Evolutionary conservation across 2,113 vertebrate genomes (phyloP).

Genomic region (Puma concolor): DNA sequence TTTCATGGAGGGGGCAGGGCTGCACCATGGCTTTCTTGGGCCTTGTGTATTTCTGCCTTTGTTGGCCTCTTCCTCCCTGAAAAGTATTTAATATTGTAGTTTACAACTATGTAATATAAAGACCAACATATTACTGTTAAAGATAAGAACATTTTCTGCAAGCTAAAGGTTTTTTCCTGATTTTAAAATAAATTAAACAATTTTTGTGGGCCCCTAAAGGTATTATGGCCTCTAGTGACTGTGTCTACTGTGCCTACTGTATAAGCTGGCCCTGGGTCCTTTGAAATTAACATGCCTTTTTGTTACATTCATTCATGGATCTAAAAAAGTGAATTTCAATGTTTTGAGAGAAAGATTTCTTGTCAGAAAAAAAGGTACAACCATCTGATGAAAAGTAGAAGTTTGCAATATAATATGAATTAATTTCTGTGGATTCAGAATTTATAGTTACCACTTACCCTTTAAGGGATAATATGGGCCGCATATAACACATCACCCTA

Average conservation of each 20-base stretch:
- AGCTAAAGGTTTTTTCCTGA: background rate
- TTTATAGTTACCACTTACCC: background rate
- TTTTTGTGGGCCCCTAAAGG: background rate
- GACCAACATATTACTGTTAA: background rate
- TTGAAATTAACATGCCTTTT: background rate
- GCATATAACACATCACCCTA: too few relatives aligned
- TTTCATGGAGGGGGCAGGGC: background rate
- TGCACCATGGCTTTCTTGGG: too few relatives aligned
- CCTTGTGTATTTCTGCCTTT: background rate
- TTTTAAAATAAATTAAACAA: background rate
- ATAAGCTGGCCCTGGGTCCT: accelerated
- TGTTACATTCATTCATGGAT: background rate
- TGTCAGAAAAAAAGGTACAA: background rate
- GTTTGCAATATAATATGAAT: background rate
- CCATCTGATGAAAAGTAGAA: background rate
- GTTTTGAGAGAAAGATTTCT: background rate
- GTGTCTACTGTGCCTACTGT: too few relatives aligned
- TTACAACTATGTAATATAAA: background rate
- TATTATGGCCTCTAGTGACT: too few relatives aligned
- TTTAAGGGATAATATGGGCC: background rate
- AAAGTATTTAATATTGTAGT: background rate
- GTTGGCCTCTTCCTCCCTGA: background rate
- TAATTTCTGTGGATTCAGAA: background rate
- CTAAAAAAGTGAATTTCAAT: background rate
- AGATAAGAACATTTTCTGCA: background rate